Evolutionary conservation across 2,888 invertebrate species (phyloP).

Genomic region (Dryomyza anilis): DNA sequence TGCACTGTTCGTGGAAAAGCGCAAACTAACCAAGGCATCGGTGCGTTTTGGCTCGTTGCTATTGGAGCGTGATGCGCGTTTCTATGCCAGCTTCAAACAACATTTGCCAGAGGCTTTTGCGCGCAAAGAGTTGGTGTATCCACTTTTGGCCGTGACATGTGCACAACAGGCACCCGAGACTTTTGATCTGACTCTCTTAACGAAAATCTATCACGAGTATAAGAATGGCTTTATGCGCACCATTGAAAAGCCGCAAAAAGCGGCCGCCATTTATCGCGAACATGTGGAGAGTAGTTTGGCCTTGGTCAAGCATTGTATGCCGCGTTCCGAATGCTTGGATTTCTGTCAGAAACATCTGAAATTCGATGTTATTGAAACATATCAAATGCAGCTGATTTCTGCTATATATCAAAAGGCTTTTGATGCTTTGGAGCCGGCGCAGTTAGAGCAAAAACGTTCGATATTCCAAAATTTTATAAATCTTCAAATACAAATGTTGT

Average conservation of each 20-base stretch:
- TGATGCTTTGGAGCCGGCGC: conserved; percentile 44
- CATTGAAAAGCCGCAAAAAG: conserved; percentile 73
- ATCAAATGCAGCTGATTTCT: conserved; percentile 66
- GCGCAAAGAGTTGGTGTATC: conserved; percentile 70
- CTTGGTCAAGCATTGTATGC: conserved; percentile 68
- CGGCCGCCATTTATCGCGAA: conserved; percentile 68
- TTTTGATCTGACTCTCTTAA: conserved; percentile 63
- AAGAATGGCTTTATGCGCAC: conserved; percentile 69
- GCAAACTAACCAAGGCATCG: conserved; percentile 66
- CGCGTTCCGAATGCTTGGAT: conserved; percentile 64
- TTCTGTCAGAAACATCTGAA: conserved; percentile 68
- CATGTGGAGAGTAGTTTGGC: conserved; percentile 66
- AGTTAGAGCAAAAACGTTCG: conserved; percentile 52
- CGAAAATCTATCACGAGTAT: conserved; percentile 66
- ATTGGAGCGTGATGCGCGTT: conserved; percentile 59
- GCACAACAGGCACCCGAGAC: conserved; percentile 40
- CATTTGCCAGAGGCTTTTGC: conserved; percentile 58
- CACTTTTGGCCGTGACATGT: conserved; percentile 65
- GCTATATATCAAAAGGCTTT: conserved; percentile 65
- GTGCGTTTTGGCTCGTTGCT: conserved; percentile 66
- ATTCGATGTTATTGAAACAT: conserved; percentile 67
- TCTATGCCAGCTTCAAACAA: conserved; percentile 39
- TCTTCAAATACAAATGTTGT: conserved; percentile 63
- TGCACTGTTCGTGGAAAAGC: conserved; percentile 62
- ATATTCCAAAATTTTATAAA: conserved; percentile 65